Conservation (phyloP, 2,888 invertebrate species). For the Pristionchus exspectatus region DNA sequence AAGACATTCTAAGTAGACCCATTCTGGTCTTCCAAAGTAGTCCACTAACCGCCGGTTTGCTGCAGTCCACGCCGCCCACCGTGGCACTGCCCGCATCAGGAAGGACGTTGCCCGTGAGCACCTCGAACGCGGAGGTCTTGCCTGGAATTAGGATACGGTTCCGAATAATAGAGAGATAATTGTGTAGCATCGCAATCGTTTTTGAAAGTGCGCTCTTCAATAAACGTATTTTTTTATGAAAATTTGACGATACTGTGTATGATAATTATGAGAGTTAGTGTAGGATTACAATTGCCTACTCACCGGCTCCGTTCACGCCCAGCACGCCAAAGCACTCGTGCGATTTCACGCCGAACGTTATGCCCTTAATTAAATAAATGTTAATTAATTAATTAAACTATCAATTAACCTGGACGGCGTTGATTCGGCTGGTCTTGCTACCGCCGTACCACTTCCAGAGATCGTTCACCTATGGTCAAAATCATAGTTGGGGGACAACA, state of each 20-base stretch:
- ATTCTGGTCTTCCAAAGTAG: too few relatives aligned
- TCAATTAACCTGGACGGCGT: too few relatives aligned
- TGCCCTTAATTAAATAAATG: conserved; percentile 53
- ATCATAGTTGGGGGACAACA: too few relatives aligned
- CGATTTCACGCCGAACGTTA: conserved; percentile 71
- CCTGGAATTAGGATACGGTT: too few relatives aligned
- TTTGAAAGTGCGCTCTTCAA: too few relatives aligned
- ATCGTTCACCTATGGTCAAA: not conserved
- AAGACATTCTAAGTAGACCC: too few relatives aligned
- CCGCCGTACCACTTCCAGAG: conserved; percentile 8
- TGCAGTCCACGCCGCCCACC: conserved; percentile 64
- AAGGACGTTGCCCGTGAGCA: conserved; percentile 70
- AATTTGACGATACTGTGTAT: too few relatives aligned
- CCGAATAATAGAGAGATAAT: too few relatives aligned
- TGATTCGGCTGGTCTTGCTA: not conserved
- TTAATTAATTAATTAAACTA: not conserved
- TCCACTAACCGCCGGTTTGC: conserved; percentile 44
- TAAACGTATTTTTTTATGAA: too few relatives aligned
- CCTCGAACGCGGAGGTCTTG: conserved; percentile 77
- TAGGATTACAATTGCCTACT: too few relatives aligned
- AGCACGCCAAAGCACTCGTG: conserved; percentile 76
- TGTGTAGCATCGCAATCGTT: too few relatives aligned
- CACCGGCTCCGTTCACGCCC: conserved; percentile 73
- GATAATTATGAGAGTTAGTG: too few relatives aligned
- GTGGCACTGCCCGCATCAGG: conserved; percentile 65